Conservation (phyloP, 2,888 invertebrate species). For the Silvanus unidentatus region DNA sequence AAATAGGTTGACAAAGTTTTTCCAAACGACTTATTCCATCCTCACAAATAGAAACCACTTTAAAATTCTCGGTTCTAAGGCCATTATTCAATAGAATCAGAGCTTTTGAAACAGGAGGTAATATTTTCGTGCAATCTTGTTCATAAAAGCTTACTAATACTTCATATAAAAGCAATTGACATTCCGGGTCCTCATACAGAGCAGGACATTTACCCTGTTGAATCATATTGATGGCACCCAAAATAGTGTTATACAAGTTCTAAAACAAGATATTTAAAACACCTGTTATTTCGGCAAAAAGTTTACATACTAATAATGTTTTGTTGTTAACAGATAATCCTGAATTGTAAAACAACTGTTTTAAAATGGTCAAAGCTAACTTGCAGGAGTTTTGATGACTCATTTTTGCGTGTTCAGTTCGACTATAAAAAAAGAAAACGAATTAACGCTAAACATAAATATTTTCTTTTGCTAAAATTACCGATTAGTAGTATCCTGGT, state of each 20-base stretch:
- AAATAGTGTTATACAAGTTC: constrained; percentile 18
- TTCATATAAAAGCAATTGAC: constrained; percentile 20
- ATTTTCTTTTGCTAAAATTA: no score
- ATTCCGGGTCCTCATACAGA: constrained; percentile 19
- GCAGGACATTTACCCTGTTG: constrained; percentile 14
- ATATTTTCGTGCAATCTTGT: constrained; percentile 18
- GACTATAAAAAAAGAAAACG: background rate
- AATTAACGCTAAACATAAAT: no score
- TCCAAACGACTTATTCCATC: constrained; percentile 20
- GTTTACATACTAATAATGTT: constrained; percentile 16
- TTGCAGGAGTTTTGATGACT: constrained; percentile 14
- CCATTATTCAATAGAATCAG: constrained; percentile 21
- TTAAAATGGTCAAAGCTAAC: constrained; percentile 17
- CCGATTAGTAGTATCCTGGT: no score
- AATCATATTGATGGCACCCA: constrained; percentile 18
- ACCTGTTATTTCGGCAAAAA: no score
- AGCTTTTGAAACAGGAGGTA: constrained; percentile 20
- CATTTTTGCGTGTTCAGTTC: background rate
- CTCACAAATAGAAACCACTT: constrained; percentile 17
- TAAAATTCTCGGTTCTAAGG: constrained; percentile 13
- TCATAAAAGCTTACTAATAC: constrained; percentile 22
- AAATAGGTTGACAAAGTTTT: constrained; percentile 25
- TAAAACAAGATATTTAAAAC: no score
- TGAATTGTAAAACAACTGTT: constrained; percentile 13
- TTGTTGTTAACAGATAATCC: constrained; percentile 14